phyloP scores from a whole-genome alignment of 1,140 invertebrate genomes.

The Hyles euphorbiae region DNA sequence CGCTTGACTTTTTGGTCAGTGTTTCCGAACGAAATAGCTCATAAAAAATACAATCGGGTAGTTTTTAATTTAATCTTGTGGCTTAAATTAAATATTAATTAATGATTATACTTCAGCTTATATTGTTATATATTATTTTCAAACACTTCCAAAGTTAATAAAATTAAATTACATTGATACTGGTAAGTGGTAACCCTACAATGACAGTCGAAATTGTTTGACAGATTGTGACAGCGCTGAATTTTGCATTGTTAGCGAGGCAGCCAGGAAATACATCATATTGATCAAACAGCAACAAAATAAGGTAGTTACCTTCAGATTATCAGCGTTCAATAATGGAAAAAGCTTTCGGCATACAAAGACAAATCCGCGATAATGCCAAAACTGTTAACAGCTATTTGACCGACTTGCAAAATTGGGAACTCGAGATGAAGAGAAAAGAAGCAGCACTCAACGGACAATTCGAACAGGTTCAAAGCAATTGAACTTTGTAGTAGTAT shows the following conservation, averaged over 20 bases:
- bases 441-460: constrained; percentile 78
- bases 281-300: constrained; percentile 55
- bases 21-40: too few relatives aligned
- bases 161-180: too few relatives aligned
- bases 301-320: constrained; percentile 1
- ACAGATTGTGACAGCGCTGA: background rate
- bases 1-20: too few relatives aligned
- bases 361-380: constrained; percentile 83
- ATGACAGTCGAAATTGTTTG: too few relatives aligned
- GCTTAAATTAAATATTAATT: too few relatives aligned
- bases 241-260: background rate
- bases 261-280: constrained; percentile 18
- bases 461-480: constrained; percentile 56
- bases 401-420: constrained; percentile 88
- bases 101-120: too few relatives aligned
- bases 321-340: constrained; percentile 47
- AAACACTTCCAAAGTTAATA: too few relatives aligned
- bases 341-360: constrained; percentile 77
- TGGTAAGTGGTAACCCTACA: too few relatives aligned
- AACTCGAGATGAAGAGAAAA: constrained; percentile 88
- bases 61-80: too few relatives aligned
- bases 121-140: too few relatives aligned
- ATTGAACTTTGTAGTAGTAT: constrained; percentile 24
- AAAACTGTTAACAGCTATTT: constrained; percentile 83
- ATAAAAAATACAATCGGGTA: too few relatives aligned